Evolutionary conservation across 2,113 vertebrate genomes (phyloP).

Genomic region (Tetrao urogallus): DNA sequence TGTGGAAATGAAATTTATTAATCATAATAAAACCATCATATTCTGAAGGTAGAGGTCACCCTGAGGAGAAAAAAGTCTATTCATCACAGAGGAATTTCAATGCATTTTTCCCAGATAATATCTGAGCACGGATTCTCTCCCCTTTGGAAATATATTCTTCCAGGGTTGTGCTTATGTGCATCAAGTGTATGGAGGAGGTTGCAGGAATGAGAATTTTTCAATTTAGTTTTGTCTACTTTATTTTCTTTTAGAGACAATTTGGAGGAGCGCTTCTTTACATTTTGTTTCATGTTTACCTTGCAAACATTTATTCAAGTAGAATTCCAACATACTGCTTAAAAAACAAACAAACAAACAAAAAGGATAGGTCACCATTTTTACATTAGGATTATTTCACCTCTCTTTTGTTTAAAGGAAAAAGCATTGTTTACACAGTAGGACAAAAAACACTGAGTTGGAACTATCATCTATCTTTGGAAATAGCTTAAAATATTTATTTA

Average conservation of each 20-base stretch:
- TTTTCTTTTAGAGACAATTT: conserved; percentile 23
- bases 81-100: conserved; percentile 64
- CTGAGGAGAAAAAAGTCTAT: conserved; percentile 61
- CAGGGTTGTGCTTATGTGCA: conserved; percentile 12
- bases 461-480: not conserved
- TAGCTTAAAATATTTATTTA: not conserved
- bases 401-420: not conserved
- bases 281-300: not conserved
- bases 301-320: not conserved
- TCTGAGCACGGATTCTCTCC: conserved; percentile 20
- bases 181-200: not conserved
- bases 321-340: conserved; percentile 33
- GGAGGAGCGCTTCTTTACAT: not conserved
- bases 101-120: conserved; percentile 37
- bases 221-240: not conserved
- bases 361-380: not conserved
- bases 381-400: not conserved
- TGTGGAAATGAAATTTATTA: conserved; percentile 86
- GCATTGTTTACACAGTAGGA: not conserved
- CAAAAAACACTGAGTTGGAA: not conserved
- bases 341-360: not conserved
- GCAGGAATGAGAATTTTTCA: not conserved
- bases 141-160: conserved; percentile 28
- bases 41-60: conserved; percentile 83
- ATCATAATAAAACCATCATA: conserved; percentile 82